phyloP scores from a whole-genome alignment of 2,797 vertebrate species.

The Cryptoprocta ferox region DNA sequence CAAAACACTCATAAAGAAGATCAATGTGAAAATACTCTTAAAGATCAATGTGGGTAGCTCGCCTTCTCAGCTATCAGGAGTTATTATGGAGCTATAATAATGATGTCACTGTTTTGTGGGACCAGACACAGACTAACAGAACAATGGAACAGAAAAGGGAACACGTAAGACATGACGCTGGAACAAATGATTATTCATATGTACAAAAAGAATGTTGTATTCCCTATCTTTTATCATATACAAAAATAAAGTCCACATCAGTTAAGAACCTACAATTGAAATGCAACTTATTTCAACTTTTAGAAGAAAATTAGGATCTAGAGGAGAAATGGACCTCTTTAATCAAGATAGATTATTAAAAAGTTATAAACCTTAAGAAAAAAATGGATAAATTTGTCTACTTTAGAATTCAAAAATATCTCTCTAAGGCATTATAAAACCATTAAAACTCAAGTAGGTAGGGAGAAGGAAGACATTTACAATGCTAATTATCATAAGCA shows the following conservation, averaged over 20 bases:
- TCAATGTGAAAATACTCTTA: neutral
- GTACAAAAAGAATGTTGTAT: neutral
- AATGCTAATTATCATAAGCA: neutral
- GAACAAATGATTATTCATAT: neutral
- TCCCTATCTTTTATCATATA: neutral
- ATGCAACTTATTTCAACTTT: neutral
- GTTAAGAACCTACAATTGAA: constrained; percentile 15
- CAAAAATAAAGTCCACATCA: neutral
- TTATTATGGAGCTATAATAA: neutral
- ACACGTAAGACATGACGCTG: neutral
- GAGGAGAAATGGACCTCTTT: neutral
- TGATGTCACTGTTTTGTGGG: neutral
- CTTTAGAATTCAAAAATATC: neutral
- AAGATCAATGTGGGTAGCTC: neutral
- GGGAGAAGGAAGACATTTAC: neutral
- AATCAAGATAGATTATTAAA: neutral
- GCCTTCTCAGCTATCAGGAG: neutral
- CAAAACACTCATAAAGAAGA: neutral
- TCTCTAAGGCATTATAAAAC: neutral
- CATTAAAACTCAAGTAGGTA: neutral
- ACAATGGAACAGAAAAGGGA: neutral
- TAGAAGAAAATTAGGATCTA: neutral
- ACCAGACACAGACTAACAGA: neutral
- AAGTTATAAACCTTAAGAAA: neutral
- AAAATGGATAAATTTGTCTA: neutral